Percentiles rank a stretch among this genome's conserved stretches.
Evolutionary conservation across 2,797 vertebrate genomes (phyloP).

Genomic region (Prionace glauca): DNA sequence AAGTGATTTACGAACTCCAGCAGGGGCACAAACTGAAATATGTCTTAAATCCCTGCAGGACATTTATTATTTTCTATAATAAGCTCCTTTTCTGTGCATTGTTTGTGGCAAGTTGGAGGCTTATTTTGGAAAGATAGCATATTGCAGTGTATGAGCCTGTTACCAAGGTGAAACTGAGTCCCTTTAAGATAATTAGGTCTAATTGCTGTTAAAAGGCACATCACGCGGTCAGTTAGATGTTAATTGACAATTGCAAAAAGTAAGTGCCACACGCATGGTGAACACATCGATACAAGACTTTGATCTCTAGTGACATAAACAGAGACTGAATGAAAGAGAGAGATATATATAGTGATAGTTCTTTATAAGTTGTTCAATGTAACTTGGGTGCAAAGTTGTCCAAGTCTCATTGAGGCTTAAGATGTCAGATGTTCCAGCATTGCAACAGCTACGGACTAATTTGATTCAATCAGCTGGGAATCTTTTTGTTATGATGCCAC

Average conservation of each 20-base stretch:
- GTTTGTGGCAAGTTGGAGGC: background rate
- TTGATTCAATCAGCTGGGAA: background rate
- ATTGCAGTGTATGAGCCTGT: background rate
- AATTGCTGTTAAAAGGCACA: conserved; percentile 1
- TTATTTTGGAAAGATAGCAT: background rate
- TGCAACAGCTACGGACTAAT: background rate
- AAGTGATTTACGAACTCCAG: background rate
- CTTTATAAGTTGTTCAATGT: background rate
- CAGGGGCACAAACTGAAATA: background rate
- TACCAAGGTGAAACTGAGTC: background rate
- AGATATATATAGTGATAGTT: background rate
- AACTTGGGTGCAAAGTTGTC: background rate
- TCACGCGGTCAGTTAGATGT: background rate
- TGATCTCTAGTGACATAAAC: background rate
- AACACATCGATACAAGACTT: background rate
- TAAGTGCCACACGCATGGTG: background rate
- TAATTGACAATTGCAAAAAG: background rate
- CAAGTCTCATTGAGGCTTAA: background rate
- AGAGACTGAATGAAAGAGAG: background rate
- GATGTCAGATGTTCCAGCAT: background rate
- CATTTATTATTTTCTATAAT: background rate
- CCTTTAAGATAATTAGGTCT: background rate
- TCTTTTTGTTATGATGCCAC: background rate
- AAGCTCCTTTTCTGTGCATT: background rate
- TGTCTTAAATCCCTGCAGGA: background rate